phyloP scores from a whole-genome alignment of 2,797 vertebrate genomes.

The Poeciliopsis presidionis region DNA sequence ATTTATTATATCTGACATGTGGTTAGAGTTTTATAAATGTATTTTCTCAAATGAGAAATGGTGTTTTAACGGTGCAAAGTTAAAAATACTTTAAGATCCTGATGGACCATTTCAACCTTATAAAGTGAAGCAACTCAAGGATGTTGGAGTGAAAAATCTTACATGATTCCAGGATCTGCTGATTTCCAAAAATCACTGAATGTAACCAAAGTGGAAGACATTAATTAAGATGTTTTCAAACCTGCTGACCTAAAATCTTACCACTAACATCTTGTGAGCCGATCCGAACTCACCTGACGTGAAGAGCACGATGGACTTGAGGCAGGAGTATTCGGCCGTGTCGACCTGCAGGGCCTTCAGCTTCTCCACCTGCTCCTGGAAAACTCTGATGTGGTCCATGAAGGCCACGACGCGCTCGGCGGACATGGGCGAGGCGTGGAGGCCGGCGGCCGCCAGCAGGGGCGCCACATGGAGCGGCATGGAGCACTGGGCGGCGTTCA shows the following conservation, averaged over 20 bases:
- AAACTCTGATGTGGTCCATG: constrained; percentile 91
- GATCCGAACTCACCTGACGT: constrained; percentile 82
- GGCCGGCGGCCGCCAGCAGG: constrained; percentile 86
- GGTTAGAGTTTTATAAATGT: background rate
- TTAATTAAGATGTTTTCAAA: background rate
- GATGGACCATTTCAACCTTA: background rate
- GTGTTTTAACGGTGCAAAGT: background rate
- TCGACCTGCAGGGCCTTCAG: constrained; percentile 89
- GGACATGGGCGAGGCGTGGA: constrained; percentile 88
- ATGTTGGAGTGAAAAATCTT: background rate
- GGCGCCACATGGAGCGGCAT: constrained; percentile 89
- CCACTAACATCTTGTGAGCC: background rate
- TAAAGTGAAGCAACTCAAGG: background rate
- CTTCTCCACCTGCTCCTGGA: constrained; percentile 92
- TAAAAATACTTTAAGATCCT: background rate
- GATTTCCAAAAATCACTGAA: background rate
- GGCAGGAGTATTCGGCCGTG: constrained; percentile 88
- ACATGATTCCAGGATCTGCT: background rate
- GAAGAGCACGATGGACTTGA: constrained; percentile 89
- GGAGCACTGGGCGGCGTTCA: constrained; percentile 89
- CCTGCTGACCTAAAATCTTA: background rate
- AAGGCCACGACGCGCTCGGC: constrained; percentile 88
- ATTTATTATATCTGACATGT: background rate
- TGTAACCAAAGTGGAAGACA: background rate
- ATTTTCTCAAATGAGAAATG: background rate